Conservation (phyloP, 2,888 invertebrate genomes). For the Drosophila maculinotata region DNA sequence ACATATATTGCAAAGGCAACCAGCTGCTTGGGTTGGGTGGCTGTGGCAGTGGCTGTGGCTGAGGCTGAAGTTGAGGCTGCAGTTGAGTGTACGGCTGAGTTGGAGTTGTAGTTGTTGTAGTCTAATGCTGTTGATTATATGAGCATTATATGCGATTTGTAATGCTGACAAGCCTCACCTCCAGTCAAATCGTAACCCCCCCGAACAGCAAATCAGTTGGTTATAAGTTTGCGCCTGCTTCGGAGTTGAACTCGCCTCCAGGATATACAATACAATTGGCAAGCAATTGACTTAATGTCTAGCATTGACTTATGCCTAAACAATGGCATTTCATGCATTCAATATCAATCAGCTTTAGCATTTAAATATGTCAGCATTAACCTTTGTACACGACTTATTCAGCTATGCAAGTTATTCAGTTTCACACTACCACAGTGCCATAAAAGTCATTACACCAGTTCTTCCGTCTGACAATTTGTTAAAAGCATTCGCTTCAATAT, state of each 20-base stretch:
- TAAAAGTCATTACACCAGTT: background rate
- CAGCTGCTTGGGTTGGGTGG: slow-evolving; percentile 33
- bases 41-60: too few species aligned
- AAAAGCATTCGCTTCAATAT: slow-evolving; percentile 22
- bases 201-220: background rate
- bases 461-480: slow-evolving; percentile 3
- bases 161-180: slow-evolving; percentile 53
- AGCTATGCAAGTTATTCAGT: background rate
- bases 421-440: background rate
- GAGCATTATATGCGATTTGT: slow-evolving; percentile 67
- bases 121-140: slow-evolving; percentile 48
- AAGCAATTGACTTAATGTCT: slow-evolving; percentile 52
- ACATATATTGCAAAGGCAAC: slow-evolving; percentile 27
- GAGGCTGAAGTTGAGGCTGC: too few species aligned
- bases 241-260: slow-evolving; percentile 25
- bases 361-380: slow-evolving; percentile 7
- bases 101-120: slow-evolving; percentile 12
- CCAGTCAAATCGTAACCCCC: slow-evolving; percentile 6
- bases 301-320: slow-evolving; percentile 31
- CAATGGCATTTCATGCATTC: slow-evolving; percentile 22
- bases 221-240: background rate
- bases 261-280: slow-evolving; percentile 40
- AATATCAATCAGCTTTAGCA: slow-evolving; percentile 12
- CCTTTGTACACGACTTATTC: background rate
- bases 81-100: slow-evolving; percentile 10